Conservation (phyloP, 2,888 invertebrate species). For the Tetramorium bicarinatum region DNA sequence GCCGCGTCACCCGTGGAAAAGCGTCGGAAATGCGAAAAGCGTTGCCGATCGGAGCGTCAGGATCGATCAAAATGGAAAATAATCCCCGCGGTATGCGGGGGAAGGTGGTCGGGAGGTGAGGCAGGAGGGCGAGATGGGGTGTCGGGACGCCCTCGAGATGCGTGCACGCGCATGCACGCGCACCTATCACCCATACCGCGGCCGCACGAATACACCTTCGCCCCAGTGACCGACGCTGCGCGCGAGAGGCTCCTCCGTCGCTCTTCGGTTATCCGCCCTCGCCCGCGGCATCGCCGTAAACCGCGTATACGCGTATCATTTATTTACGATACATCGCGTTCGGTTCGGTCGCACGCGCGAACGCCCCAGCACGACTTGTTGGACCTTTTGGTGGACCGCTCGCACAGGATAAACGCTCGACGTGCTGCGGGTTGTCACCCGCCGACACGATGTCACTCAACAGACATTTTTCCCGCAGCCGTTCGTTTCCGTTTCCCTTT, state of each 20-base stretch:
- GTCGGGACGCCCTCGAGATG: slow-evolving; percentile 15
- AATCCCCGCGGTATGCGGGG: slow-evolving; percentile 2
- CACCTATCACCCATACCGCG: slow-evolving; percentile 46
- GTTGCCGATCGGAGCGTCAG: background rate
- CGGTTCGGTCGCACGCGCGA: slow-evolving; percentile 21
- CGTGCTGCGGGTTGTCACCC: background rate
- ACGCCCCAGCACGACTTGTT: background rate
- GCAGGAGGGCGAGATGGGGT: background rate
- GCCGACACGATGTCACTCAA: background rate
- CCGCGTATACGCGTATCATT: slow-evolving; percentile 33
- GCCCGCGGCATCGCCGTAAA: slow-evolving; percentile 26
- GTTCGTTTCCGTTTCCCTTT: background rate
- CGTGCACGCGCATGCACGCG: slow-evolving; percentile 60
- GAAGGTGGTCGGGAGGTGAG: background rate
- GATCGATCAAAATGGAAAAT: slow-evolving; percentile 50
- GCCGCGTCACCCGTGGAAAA: background rate
- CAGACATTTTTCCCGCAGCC: background rate
- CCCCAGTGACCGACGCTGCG: slow-evolving; percentile 53
- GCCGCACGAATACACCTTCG: slow-evolving; percentile 51
- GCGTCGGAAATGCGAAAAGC: background rate
- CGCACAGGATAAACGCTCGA: background rate
- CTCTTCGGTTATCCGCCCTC: slow-evolving; percentile 48
- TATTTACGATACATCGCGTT: background rate
- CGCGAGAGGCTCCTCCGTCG: slow-evolving; percentile 15
- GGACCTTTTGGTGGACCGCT: background rate